A percentile compares a stretch with the other conserved stretches of the same genome.
Conservation (phyloP, 1,140 invertebrate species). For the Glomeris maerens region DNA sequence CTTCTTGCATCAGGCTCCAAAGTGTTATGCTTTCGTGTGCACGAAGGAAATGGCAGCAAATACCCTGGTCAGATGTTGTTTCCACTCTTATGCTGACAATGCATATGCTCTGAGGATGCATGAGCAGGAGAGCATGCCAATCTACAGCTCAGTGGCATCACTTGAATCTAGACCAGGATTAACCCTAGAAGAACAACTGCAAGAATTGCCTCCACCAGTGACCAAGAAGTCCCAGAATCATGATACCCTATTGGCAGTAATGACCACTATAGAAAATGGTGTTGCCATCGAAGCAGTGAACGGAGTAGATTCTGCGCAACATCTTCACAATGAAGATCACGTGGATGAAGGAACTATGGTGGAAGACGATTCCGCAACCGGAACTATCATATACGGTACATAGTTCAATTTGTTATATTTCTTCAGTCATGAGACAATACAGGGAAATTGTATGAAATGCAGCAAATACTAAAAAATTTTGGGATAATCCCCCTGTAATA, state of each 20-base stretch:
- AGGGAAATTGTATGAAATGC: no score
- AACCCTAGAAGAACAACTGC: constrained; percentile 15
- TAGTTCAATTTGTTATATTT: no score
- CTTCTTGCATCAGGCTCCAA: no score
- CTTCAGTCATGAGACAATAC: no score
- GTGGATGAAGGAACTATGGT: no score
- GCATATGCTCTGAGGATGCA: constrained; percentile 60
- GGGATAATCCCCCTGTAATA: no score
- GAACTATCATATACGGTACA: no score
- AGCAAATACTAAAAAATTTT: no score
- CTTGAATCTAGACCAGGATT: constrained; percentile 14
- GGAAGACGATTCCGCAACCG: no score
- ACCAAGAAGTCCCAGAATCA: no score
- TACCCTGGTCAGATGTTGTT: constrained; percentile 81
- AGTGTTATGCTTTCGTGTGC: constrained; percentile 98
- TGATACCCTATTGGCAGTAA: background rate
- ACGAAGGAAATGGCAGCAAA: constrained; percentile 87
- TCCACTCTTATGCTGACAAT: constrained; percentile 86
- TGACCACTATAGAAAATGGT: background rate
- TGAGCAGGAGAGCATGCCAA: constrained; percentile 43
- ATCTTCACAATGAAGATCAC: no score
- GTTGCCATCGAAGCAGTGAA: background rate
- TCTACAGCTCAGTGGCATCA: constrained; percentile 13
- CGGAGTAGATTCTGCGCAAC: no score
- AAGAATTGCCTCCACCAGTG: background rate